phyloP scores from a whole-genome alignment of 2,113 vertebrate species.

The Pan paniscus region DNA sequence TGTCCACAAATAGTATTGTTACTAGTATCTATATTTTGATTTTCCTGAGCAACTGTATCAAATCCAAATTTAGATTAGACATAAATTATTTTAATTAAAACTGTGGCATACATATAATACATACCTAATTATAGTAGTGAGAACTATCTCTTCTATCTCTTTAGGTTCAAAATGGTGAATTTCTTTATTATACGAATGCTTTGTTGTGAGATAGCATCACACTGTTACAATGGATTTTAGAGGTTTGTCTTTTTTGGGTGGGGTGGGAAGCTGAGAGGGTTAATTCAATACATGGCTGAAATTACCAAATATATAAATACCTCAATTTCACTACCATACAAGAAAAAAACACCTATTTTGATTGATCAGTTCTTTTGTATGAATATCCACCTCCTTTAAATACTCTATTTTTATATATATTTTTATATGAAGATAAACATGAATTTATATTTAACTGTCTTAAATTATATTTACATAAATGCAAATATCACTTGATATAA shows the following conservation, averaged over 20 bases:
- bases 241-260: neutral
- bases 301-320: constrained; percentile 76
- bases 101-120: neutral
- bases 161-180: constrained; percentile 41
- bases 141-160: constrained; percentile 12
- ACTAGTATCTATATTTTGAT: constrained; percentile 37
- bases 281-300: constrained; percentile 57
- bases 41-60: neutral
- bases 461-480: constrained; percentile 72
- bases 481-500: constrained; percentile 50
- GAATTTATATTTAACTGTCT: constrained; percentile 75
- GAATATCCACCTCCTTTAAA: constrained; percentile 66
- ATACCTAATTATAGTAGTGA: constrained; percentile 3
- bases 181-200: neutral
- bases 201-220: neutral
- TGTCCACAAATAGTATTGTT: neutral
- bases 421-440: constrained; percentile 77
- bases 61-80: constrained; percentile 45
- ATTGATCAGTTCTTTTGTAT: constrained; percentile 68
- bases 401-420: constrained; percentile 81
- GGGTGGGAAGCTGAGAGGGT: neutral
- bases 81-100: constrained; percentile 42
- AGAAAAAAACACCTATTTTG: constrained; percentile 68
- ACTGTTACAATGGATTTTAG: constrained; percentile 18
- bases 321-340: constrained; percentile 76